A percentile compares a stretch with the other conserved stretches of the same genome.
phyloP scores from a whole-genome alignment of 2,113 vertebrate genomes.

The Corvus moneduloides region DNA sequence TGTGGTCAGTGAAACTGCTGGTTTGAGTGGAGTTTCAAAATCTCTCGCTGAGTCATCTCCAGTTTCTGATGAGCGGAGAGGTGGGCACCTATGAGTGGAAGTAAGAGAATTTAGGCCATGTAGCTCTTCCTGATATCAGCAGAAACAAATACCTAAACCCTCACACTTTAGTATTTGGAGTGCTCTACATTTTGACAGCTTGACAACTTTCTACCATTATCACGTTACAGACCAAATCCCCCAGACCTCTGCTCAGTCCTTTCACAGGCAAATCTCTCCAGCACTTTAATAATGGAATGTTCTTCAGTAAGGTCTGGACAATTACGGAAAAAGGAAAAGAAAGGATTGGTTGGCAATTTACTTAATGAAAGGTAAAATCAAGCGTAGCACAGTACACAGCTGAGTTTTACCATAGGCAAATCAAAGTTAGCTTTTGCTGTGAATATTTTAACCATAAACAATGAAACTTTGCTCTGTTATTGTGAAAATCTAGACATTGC shows the following conservation, averaged over 20 bases:
- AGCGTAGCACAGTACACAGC: background rate
- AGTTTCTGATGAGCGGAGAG: background rate
- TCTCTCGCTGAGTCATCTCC: background rate
- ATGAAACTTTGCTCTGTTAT: background rate
- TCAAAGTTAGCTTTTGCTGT: background rate
- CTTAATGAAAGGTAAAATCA: background rate
- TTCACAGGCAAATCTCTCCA: background rate
- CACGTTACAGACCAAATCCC: conserved; percentile 7
- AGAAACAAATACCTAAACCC: background rate
- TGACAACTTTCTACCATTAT: conserved; percentile 39
- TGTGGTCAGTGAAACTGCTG: background rate
- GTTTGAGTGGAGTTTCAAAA: background rate
- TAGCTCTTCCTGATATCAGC: background rate
- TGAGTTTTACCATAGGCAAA: background rate
- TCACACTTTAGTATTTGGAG: background rate
- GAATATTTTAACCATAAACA: background rate
- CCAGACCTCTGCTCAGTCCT: background rate
- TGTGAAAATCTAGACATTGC: background rate
- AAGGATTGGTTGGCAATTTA: background rate
- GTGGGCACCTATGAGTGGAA: background rate
- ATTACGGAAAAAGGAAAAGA: background rate
- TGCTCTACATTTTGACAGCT: conserved; percentile 33
- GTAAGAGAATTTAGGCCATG: background rate
- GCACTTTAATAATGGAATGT: background rate
- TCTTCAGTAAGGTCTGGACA: background rate